A percentile compares a stretch with the other conserved stretches of the same genome.
phyloP scores from a whole-genome alignment of 2,113 vertebrate genomes.

The Crotalus viridis region DNA sequence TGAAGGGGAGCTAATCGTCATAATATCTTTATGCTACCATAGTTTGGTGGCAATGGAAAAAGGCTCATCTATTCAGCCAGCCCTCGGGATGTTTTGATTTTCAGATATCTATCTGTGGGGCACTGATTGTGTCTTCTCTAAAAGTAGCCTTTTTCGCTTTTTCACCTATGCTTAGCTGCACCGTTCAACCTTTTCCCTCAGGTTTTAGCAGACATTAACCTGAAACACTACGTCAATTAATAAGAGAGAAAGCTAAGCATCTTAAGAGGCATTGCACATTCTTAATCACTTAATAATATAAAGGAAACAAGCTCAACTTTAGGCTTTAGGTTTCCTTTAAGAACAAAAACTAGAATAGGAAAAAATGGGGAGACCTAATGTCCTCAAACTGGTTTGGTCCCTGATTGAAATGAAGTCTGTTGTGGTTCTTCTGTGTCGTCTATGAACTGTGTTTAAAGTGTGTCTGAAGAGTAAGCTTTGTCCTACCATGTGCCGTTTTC shows the following conservation, averaged over 20 bases:
- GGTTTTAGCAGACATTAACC: conserved; percentile 32
- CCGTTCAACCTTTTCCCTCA: not conserved
- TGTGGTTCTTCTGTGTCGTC: not conserved
- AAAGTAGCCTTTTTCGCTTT: not conserved
- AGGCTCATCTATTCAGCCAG: not conserved
- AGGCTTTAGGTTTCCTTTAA: not conserved
- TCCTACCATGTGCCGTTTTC: not conserved
- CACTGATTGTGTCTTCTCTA: not conserved
- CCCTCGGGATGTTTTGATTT: not conserved
- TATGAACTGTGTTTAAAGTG: not conserved
- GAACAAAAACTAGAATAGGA: not conserved
- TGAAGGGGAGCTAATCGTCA: not conserved
- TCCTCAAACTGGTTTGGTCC: not conserved
- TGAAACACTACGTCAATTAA: not conserved
- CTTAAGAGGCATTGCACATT: not conserved
- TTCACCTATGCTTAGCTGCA: not conserved
- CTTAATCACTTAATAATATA: not conserved
- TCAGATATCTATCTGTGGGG: no score
- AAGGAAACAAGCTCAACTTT: conserved; percentile 18
- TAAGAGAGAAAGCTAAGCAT: not conserved
- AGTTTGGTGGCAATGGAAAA: not conserved
- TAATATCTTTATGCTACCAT: not conserved
- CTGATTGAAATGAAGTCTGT: conserved; percentile 16
- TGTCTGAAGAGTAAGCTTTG: conserved; percentile 8
- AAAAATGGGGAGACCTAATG: not conserved